Conservation (phyloP, 2,113 vertebrate genomes). For the Pelvicachromis taeniatus region DNA sequence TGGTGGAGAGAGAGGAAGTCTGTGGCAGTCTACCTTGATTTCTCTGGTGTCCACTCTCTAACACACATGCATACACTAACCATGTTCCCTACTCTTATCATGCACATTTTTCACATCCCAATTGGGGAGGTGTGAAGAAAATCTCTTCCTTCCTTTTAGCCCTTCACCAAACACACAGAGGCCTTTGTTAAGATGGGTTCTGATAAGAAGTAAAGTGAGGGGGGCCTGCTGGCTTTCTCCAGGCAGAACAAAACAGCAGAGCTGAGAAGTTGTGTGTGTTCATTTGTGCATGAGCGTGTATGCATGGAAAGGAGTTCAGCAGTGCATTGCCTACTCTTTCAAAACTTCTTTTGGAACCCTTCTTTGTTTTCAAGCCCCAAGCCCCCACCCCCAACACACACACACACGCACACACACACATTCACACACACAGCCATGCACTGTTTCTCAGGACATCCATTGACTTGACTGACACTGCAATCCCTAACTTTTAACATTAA, state of each 20-base stretch:
- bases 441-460: neutral
- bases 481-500: neutral
- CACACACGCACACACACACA: neutral
- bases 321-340: neutral
- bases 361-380: neutral
- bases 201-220: slow-evolving; percentile 25
- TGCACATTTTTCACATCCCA: neutral
- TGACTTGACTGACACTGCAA: neutral
- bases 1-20: slow-evolving; percentile 18
- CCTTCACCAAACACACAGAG: neutral
- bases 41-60: neutral
- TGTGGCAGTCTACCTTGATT: slow-evolving; percentile 26
- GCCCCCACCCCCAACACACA: neutral
- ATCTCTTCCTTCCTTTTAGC: slow-evolving; percentile 25
- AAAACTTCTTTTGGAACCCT: neutral
- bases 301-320: neutral
- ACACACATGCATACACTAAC: neutral
- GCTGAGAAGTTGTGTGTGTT: neutral
- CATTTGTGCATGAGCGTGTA: neutral
- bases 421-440: neutral
- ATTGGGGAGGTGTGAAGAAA: slow-evolving; percentile 38
- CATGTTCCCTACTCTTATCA: neutral
- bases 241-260: neutral
- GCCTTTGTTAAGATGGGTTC: slow-evolving; percentile 1
- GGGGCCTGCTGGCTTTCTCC: neutral